Base-by-base conservation (phyloP, 2,888 invertebrate species). In the Drepana falcataria region DNA sequence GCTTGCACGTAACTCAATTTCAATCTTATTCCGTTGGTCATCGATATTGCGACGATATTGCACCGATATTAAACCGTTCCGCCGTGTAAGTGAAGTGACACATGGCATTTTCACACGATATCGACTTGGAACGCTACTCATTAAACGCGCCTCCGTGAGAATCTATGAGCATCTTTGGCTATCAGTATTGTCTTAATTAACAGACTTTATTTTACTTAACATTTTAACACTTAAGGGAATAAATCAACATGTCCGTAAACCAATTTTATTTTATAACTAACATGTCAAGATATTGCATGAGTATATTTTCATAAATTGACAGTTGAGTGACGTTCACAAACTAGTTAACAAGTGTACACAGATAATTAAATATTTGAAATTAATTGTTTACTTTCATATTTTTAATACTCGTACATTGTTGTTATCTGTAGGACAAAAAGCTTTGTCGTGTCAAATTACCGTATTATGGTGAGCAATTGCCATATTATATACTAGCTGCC, bases 1-100 rank as follows among this genome's bases (percentile, higher is more conserved):
- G 64, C 65, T 58, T 51, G 62, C 69, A 71, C 79, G 79, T 79
- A 71, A 73, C 61, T 63, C 71, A 73, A 79, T 80, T 72, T 68
- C 63, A 57, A 73, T 58, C 68, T 68, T 68, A 79, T 77, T 73
- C 65, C 54, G 63, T 60, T 48, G 63, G 62, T 58, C 57, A 53
- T 56, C 58, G 59, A 63, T 53, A 53, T 55, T 59, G 62, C 61
- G 55, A 61, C 59, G 57, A 60, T 64, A 65, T 65, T 67, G 65
- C 56, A 58, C 59, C 49, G 54, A 60, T 66, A 64, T 68, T 64
- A 58, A 63, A 61, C 59, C 64, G 51, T 64, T 63, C 56, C 59
- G 56, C 51, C 21, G 21, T 21, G 21, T 49, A 48, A 59, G 57
- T 58, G 55, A 21, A 55, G 49, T 35, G 49, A 52, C 58, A 40